These are phyloP conservation scores for Leptosomus discolor DNA, from an alignment of 2,113 vertebrate genomes.

Conservation along the genomic window DNA sequence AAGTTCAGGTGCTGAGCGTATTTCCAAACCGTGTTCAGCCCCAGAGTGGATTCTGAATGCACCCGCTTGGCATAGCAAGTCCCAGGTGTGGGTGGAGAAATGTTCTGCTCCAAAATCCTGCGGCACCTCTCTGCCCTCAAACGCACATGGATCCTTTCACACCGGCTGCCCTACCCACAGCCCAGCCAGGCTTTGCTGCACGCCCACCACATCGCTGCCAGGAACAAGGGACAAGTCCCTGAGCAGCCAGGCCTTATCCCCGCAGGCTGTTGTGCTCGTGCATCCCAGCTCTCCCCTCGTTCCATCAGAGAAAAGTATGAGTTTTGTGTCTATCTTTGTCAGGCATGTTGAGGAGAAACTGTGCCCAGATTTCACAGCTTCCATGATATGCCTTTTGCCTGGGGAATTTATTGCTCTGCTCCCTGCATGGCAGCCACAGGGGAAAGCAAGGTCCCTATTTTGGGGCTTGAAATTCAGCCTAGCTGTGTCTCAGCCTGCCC, in stretches of 20 bases:
- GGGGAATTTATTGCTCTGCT: background rate
- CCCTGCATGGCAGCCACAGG: background rate
- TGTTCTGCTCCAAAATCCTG: background rate
- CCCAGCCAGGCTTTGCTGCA: background rate
- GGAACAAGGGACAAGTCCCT: background rate
- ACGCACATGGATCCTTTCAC: background rate
- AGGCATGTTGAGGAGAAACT: background rate
- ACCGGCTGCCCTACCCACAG: fast-evolving
- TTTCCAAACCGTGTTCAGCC: background rate
- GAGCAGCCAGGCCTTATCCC: background rate
- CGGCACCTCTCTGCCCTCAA: too few species aligned
- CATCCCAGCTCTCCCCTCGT: background rate
- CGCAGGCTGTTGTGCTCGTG: background rate
- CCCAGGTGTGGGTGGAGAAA: background rate
- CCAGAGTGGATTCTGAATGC: background rate
- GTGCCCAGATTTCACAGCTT: conserved; percentile 1
- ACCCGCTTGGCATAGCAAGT: fast-evolving
- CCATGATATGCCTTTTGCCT: background rate
- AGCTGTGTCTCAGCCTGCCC: background rate
- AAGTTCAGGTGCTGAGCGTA: background rate
- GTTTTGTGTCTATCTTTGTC: background rate
- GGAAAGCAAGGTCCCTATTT: background rate
- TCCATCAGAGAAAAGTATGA: background rate
- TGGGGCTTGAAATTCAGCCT: background rate
- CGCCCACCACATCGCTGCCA: background rate